Evolutionary conservation across 2,113 vertebrate genomes (phyloP).

Genomic region (Oncorhynchus gorbuscha): DNA sequence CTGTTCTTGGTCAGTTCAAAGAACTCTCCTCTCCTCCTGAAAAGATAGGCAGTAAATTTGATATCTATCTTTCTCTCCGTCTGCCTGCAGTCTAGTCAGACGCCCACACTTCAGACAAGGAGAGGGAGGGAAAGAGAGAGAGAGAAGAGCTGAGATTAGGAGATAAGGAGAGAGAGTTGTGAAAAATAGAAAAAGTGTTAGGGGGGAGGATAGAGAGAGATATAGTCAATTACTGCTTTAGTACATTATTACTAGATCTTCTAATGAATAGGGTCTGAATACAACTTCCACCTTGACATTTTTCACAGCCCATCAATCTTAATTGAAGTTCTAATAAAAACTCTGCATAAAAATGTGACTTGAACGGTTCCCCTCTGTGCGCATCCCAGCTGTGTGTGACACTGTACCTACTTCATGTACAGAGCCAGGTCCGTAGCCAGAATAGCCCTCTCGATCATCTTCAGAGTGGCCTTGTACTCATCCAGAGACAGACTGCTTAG

Average conservation of each 20-base stretch:
- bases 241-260: background rate
- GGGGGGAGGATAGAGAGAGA: background rate
- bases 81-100: background rate
- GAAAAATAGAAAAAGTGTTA: background rate
- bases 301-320: background rate
- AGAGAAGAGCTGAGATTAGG: no score
- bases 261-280: background rate
- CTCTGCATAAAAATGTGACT: background rate
- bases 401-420: conserved; percentile 90
- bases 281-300: background rate
- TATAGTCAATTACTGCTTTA: background rate
- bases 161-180: no score
- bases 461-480: conserved; percentile 91
- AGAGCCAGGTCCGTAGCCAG: conserved; percentile 94
- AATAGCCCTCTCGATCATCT: conserved; percentile 96
- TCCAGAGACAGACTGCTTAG: conserved; percentile 91
- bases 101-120: background rate
- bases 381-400: conserved; percentile 46
- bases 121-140: background rate
- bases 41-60: conserved; percentile 27
- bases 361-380: background rate
- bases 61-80: background rate
- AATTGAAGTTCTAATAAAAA: background rate
- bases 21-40: conserved; percentile 83
- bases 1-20: conserved; percentile 92